Evolutionary conservation across 2,888 invertebrate genomes (phyloP), one percentile per base, ranked within the genome.

Genomic region (Xanthia togata): DNA sequence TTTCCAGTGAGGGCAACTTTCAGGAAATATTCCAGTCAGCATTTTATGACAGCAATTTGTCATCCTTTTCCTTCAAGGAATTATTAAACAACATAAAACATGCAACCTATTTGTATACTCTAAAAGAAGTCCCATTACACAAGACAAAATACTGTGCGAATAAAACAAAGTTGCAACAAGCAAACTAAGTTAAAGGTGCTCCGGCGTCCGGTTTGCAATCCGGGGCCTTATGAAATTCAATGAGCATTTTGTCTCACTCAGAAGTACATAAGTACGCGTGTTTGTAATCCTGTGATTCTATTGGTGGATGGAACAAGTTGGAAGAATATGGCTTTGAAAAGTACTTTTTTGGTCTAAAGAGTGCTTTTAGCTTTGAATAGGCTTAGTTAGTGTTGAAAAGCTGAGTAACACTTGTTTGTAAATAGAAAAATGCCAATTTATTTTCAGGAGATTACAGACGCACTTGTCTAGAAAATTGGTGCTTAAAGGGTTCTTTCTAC

Each of bases 211-310:
- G 81, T 75, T 78, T 80, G 86, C 89, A 89, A 90, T 88, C 90
- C 87, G 65, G 87, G 9, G 73, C 89, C 93, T 92, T 94, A 94
- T 94, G 94, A 94, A 94, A 94, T 94, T 94, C 94, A 94, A 94
- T 94, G 94, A 94, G 93, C 93, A 91, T 92, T 93, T 93, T 94
- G 94, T 94, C 92, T 92, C 89, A 87, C 89, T 86, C 82, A 75
- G 81, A 79, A 84, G 67, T 90, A 89, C 90, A 87, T 89, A 88
- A 87, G 70, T 89, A 89, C 90, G 76, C 71, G 77, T 75, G 80
- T 81, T 82, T 71, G 89, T 88, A 88, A 88, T 87, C 89, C 89
- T 73, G 65, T 84, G 81, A 76, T 78, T 84, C 59, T 87, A 82
- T 85, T 81, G 74, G 65, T 53, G 73, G 26, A 9, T 74, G 84